These are phyloP conservation scores for Asobara japonica DNA, from an alignment of 1,140 invertebrate genomes.

Conservation along the genomic window DNA sequence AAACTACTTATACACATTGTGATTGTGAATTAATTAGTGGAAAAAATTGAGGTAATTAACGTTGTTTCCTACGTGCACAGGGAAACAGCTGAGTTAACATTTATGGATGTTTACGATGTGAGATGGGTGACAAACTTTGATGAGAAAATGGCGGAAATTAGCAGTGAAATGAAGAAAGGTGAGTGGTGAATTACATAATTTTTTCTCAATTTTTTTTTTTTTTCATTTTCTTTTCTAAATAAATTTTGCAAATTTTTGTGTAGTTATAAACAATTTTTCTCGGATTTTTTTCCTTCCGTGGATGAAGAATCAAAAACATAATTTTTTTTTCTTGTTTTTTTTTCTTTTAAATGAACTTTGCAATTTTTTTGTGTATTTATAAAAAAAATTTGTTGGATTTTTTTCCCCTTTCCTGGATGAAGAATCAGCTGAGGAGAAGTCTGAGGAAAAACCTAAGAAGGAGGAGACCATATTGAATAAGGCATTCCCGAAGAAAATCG, in stretches of 20 bases:
- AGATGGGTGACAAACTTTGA: conserved; percentile 66
- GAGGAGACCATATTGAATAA: conserved; percentile 43
- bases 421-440: conserved; percentile 41
- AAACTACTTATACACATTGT: too few relatives aligned
- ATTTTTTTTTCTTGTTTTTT: too few relatives aligned
- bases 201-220: too few relatives aligned
- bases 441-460: conserved; percentile 39
- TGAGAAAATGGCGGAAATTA: conserved; percentile 62
- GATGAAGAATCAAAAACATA: too few relatives aligned
- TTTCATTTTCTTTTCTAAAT: too few relatives aligned
- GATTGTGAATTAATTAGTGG: too few relatives aligned
- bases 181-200: conserved; percentile 46
- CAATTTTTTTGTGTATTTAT: too few relatives aligned
- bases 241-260: conserved; percentile 8
- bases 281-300: conserved; percentile 33
- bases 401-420: conserved; percentile 40
- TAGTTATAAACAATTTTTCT: neutral
- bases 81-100: conserved; percentile 65
- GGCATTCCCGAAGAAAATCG: conserved; percentile 47
- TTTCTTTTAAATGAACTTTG: too few relatives aligned
- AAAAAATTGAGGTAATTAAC: too few relatives aligned
- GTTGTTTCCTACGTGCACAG: conserved; percentile 60
- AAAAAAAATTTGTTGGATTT: neutral
- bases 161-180: conserved; percentile 55
- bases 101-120: conserved; percentile 67